Evolutionary conservation across 2,113 vertebrate species (phyloP).

Genomic region (Ellobius talpinus): DNA sequence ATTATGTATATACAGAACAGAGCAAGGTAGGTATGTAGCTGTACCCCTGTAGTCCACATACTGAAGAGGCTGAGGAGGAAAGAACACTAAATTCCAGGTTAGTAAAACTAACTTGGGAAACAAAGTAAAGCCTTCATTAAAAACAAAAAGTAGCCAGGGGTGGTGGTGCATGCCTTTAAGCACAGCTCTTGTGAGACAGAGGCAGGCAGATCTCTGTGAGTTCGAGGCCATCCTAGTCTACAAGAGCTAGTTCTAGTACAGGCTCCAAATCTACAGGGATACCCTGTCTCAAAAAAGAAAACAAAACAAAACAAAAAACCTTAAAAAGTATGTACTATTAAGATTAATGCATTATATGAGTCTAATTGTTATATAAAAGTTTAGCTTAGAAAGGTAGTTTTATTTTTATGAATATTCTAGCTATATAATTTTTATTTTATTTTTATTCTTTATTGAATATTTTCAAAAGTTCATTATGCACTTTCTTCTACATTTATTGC

Average conservation of each 20-base stretch:
- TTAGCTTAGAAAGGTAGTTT: background rate
- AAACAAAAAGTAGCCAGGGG: background rate
- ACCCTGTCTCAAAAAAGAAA: too few species aligned
- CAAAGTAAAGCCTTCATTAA: background rate
- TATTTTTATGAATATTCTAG: background rate
- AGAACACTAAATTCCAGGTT: background rate
- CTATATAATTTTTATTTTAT: background rate
- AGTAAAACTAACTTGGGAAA: background rate
- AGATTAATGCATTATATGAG: background rate
- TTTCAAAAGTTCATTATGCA: background rate
- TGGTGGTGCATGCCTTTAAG: too few species aligned
- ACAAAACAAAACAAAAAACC: background rate
- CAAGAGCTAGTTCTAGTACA: too few species aligned
- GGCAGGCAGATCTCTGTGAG: too few species aligned
- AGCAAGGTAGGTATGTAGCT: background rate
- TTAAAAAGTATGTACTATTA: background rate
- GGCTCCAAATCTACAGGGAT: too few species aligned
- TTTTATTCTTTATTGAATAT: background rate
- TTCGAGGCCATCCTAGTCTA: too few species aligned
- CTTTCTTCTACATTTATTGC: background rate
- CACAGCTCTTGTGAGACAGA: too few species aligned
- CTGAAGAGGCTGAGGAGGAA: background rate
- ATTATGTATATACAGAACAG: background rate
- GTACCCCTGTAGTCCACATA: background rate
- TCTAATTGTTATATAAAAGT: background rate